phyloP scores from a whole-genome alignment of 2,113 vertebrate genomes.

The Periophthalmodon schlosseri region DNA sequence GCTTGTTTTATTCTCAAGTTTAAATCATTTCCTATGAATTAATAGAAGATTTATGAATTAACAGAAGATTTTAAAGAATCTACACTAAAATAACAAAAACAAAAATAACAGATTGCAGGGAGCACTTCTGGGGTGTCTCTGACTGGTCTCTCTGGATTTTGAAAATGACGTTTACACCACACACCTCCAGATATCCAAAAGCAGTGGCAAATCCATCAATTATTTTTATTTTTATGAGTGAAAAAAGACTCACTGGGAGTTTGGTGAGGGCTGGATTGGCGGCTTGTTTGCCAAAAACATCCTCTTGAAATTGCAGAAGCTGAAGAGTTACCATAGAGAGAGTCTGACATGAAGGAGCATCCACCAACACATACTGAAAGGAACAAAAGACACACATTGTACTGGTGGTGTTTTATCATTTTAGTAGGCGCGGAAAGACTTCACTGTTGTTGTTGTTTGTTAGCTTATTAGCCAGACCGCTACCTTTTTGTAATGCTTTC shows the following conservation, averaged over 20 bases:
- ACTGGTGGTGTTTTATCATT: conserved; percentile 17
- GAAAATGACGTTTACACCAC: no score
- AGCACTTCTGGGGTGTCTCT: no score
- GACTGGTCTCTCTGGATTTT: no score
- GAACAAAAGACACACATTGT: background rate
- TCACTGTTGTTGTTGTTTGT: conserved; percentile 24
- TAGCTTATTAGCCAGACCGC: conserved; percentile 43
- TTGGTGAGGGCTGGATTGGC: conserved; percentile 90
- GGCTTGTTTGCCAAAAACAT: conserved; percentile 90
- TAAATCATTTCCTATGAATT: no score
- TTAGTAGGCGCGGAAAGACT: conserved; percentile 51
- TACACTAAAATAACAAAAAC: no score
- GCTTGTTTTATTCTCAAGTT: no score
- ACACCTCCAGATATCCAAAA: no score
- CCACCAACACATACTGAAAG: conserved; percentile 87
- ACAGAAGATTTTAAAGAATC: no score
- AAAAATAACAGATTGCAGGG: no score
- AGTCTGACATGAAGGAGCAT: conserved; percentile 92
- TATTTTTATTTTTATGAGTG: background rate
- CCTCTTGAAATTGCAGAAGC: conserved; percentile 97
- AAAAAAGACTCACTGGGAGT: conserved; percentile 86
- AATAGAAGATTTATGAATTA: no score
- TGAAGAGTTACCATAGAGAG: conserved; percentile 89
- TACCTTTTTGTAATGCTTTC: conserved; percentile 95
- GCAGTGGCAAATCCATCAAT: background rate